Evolutionary conservation across 2,797 vertebrate genomes (phyloP), one percentile per base, ranked within the genome.

Genomic region (Nasua narica): DNA sequence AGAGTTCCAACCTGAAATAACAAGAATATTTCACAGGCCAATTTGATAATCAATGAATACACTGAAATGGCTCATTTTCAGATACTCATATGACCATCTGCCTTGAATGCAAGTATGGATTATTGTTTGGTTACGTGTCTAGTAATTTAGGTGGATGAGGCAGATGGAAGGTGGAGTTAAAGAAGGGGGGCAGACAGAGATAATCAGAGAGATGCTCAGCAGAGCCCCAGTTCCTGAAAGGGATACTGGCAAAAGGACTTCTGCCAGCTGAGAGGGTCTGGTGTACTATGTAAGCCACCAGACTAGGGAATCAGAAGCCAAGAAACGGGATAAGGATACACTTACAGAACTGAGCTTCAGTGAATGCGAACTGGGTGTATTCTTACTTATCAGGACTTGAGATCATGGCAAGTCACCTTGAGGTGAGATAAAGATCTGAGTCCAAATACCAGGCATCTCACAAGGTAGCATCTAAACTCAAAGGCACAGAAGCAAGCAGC

Each of bases 1-100:
- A 46, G 81, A 52, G 37, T 84, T 85, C 81, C 88, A 96, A 88
- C 48, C 23, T 82, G 27, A 97, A 92, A 97, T 94, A 92, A 90
- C 23, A 84, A 83, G 52, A 65, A 78, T 82, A 90, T 91, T 93
- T 91, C 91, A 70, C 11, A 72, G 29, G 60, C 12, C 35, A 85
- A 46, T 94, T 93, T 60, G 37, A 91, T 78, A 69, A 84, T 96
- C 78, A 86, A 16, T 87, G 37, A 95, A 19, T 52, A 76, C 14
- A 48, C 27, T 54, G 29, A 69, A 56, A 62, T 78, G 79, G 29
- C 58, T 95, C 60, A 77, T 94, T 94, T 96, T 89, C 40, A 32
- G 54, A 85, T 81, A 72, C 35, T 89, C 40, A 54, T 56, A 84
- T 65, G 69, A 90, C 56, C 40, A 86, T 35, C 46, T 96, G 27